phyloP scores from a whole-genome alignment of 2,888 invertebrate species.

The Cantharis rufa region DNA sequence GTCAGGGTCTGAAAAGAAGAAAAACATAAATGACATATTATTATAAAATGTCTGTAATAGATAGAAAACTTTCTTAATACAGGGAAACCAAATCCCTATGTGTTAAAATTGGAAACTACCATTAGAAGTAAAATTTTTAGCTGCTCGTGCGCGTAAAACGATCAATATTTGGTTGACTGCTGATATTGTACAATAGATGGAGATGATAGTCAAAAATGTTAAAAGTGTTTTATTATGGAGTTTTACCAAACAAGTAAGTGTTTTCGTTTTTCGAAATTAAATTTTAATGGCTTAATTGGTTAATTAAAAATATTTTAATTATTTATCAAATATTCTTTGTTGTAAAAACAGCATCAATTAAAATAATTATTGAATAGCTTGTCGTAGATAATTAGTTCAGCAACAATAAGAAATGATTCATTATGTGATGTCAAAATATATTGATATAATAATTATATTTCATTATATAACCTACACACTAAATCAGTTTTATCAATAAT shows the following conservation, averaged over 20 bases:
- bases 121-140: background rate
- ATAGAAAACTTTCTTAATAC: background rate
- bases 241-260: too few relatives aligned
- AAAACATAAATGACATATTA: background rate
- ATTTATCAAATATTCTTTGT: background rate
- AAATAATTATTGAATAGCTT: background rate
- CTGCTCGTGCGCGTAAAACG: background rate
- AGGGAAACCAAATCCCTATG: background rate
- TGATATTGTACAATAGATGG: background rate
- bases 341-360: background rate
- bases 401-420: background rate
- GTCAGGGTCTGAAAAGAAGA: constrained; percentile 62
- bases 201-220: background rate
- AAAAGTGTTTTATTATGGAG: background rate
- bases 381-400: background rate
- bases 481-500: background rate
- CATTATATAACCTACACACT: background rate
- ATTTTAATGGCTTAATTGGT: background rate
- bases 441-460: background rate
- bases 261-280: background rate
- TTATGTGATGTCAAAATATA: background rate
- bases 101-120: background rate
- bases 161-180: background rate
- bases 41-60: background rate
- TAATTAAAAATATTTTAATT: too few relatives aligned